A percentile compares a stretch with the other conserved stretches of the same genome.
These are phyloP conservation scores for Tanypteryx hageni DNA, from an alignment of 2,888 invertebrate species.

Conservation along the genomic window DNA sequence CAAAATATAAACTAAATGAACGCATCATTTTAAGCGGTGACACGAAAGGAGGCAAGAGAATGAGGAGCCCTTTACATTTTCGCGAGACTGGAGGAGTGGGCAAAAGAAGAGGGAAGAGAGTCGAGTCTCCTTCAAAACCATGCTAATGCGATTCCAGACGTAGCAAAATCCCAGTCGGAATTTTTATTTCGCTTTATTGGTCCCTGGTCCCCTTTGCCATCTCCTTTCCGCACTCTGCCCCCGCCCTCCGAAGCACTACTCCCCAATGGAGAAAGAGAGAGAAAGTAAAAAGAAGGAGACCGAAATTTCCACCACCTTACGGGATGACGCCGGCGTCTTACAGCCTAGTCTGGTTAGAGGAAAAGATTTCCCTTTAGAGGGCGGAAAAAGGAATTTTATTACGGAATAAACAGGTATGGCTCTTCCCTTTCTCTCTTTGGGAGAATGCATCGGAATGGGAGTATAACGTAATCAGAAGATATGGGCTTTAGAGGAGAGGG, in stretches of 20 bases:
- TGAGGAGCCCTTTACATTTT: no score
- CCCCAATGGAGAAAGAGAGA: background rate
- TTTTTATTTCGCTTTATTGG: background rate
- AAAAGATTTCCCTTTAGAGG: background rate
- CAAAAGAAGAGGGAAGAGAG: background rate
- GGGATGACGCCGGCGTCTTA: background rate
- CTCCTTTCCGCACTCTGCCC: background rate
- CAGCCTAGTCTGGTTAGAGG: background rate
- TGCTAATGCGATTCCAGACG: constrained; percentile 26
- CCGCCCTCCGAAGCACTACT: background rate
- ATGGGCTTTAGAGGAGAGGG: background rate
- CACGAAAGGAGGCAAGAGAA: background rate
- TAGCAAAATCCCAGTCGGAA: constrained; percentile 6
- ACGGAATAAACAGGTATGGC: background rate
- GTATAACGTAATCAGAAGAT: background rate
- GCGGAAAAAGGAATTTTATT: background rate
- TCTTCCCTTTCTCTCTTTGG: background rate
- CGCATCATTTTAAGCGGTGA: background rate
- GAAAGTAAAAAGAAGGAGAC: background rate
- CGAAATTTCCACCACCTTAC: background rate
- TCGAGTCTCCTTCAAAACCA: background rate
- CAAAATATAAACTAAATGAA: background rate
- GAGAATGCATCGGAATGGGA: background rate
- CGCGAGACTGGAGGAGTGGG: no score
- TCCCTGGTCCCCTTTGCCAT: background rate